phyloP scores from a whole-genome alignment of 2,113 vertebrate genomes.

The Lycaon pictus region DNA sequence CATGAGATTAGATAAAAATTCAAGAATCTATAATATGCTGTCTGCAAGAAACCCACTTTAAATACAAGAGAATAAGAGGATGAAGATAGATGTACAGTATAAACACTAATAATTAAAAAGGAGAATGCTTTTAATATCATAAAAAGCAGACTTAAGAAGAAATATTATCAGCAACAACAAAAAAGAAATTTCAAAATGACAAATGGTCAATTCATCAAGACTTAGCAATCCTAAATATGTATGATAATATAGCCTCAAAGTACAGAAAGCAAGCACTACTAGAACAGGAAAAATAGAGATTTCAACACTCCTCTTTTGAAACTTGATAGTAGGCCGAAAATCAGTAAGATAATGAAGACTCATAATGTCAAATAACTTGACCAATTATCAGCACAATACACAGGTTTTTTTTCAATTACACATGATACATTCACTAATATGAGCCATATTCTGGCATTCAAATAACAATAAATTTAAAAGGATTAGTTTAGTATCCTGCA shows the following conservation, averaged over 20 bases:
- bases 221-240: neutral
- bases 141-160: neutral
- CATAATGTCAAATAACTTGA: neutral
- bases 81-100: neutral
- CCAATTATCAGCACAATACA: neutral
- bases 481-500: neutral
- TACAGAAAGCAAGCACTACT: neutral
- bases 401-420: neutral
- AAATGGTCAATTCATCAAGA: neutral
- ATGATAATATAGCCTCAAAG: neutral
- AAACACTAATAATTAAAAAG: neutral
- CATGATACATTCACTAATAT: neutral
- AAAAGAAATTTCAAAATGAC: neutral
- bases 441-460: neutral
- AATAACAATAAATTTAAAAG: neutral
- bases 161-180: neutral
- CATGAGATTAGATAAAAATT: neutral
- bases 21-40: neutral
- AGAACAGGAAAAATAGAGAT: neutral
- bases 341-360: neutral
- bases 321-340: neutral
- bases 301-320: neutral
- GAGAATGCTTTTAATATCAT: neutral
- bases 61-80: neutral
- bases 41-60: neutral